Percentiles rank a stretch among this genome's conserved stretches.
Conservation (phyloP, 2,113 vertebrate genomes). For the Protobothrops flavoviridis region DNA sequence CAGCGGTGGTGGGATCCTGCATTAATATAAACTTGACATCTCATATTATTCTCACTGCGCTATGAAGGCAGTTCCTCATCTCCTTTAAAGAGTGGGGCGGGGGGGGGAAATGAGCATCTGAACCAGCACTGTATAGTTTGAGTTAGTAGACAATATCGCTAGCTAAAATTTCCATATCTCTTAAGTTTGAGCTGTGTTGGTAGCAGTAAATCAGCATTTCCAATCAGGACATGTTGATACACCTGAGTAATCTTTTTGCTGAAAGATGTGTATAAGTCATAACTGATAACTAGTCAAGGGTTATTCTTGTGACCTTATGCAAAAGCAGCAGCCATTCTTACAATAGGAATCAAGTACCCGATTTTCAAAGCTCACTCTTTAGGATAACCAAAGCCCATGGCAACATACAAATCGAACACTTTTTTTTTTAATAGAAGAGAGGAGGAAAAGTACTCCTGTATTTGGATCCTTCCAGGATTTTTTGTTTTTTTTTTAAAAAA, state of each 20-base stretch:
- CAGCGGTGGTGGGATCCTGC: neutral
- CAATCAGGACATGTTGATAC: neutral
- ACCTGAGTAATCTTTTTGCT: too few relatives aligned
- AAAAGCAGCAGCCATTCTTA: neutral
- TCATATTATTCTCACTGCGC: neutral
- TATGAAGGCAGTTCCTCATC: neutral
- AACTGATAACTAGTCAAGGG: neutral
- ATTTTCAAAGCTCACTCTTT: neutral
- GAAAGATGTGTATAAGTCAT: neutral
- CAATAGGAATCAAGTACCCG: neutral
- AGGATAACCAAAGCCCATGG: neutral
- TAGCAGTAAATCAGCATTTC: neutral
- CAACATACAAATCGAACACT: neutral
- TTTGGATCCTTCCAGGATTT: neutral
- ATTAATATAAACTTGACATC: neutral
- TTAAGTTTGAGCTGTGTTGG: neutral
- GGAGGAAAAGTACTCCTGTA: neutral
- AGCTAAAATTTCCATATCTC: neutral
- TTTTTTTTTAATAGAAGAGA: neutral
- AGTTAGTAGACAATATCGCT: neutral
- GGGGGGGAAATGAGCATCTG: neutral
- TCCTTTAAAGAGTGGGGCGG: neutral
- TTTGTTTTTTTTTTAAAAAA: neutral
- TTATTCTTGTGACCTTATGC: neutral
- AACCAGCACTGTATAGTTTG: neutral